Percentiles rank a stretch among this genome's conserved stretches.
These are phyloP conservation scores for Callipepla squamata DNA, from an alignment of 2,113 vertebrate genomes.

Conservation along the genomic window DNA sequence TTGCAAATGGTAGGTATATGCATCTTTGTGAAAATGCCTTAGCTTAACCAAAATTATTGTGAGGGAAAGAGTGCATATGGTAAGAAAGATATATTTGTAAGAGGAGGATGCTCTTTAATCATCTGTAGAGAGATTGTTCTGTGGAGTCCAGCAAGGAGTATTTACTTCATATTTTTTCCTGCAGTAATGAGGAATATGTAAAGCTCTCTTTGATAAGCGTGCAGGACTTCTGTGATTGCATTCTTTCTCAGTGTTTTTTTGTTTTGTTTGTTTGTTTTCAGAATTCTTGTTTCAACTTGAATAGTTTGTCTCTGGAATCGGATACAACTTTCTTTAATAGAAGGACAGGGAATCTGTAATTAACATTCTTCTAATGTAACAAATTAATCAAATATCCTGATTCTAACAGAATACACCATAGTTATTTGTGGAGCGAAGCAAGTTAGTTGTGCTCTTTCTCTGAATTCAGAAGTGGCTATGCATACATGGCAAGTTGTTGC, in stretches of 20 bases:
- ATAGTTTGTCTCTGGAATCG: not conserved
- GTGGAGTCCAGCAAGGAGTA: rapidly evolving
- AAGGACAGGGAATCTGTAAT: not conserved
- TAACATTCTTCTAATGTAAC: not conserved
- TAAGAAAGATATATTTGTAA: not conserved
- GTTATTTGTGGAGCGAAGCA: not conserved
- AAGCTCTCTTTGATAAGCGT: not conserved
- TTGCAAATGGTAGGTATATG: not conserved
- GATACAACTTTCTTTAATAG: not conserved
- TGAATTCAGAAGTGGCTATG: not conserved
- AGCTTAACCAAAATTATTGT: not conserved
- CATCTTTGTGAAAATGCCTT: not conserved
- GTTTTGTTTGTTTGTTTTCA: not conserved
- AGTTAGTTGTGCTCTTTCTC: not conserved
- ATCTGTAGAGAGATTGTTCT: not conserved
- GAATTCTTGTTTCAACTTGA: not conserved
- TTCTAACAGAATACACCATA: rapidly evolving
- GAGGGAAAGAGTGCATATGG: not conserved
- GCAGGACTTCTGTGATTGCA: not conserved
- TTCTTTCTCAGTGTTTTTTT: not conserved
- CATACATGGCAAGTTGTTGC: not conserved
- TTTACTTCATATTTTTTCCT: not conserved
- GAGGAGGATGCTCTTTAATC: not conserved
- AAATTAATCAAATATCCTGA: not conserved
- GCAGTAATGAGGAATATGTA: not conserved